Percentiles rank a stretch among this genome's conserved stretches.
Evolutionary conservation across 2,888 invertebrate species (phyloP).

Genomic region (Masnerella sp.): DNA sequence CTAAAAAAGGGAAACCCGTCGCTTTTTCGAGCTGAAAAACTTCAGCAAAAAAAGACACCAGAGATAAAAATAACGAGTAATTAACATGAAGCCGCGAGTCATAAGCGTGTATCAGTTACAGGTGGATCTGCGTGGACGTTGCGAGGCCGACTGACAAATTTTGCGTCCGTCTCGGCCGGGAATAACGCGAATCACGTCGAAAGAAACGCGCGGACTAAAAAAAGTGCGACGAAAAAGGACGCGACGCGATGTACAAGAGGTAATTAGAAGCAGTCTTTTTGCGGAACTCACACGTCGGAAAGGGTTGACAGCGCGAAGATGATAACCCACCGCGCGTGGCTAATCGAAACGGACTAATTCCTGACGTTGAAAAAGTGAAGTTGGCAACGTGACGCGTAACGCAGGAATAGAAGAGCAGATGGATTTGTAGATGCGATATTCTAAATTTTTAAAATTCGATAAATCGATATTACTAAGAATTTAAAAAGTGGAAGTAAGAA

Average conservation of each 20-base stretch:
- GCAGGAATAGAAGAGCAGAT: slow-evolving; percentile 34
- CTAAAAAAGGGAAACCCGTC: not conserved
- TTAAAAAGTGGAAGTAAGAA: too few relatives aligned
- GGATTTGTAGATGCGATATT: too few relatives aligned
- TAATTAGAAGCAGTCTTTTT: slow-evolving; percentile 55
- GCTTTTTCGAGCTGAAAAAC: not conserved
- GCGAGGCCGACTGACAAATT: slow-evolving; percentile 29
- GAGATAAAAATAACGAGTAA: not conserved
- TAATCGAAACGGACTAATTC: slow-evolving; percentile 57
- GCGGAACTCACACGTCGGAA: slow-evolving; percentile 42
- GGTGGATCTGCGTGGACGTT: slow-evolving; percentile 22
- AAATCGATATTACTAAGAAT: too few relatives aligned
- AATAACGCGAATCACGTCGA: slow-evolving; percentile 34
- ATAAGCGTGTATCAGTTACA: slow-evolving; percentile 29
- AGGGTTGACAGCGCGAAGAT: slow-evolving; percentile 53
- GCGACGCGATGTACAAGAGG: slow-evolving; percentile 48
- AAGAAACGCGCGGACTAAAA: slow-evolving; percentile 28
- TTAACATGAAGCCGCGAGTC: not conserved
- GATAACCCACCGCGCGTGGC: slow-evolving; percentile 55
- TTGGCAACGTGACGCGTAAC: slow-evolving; percentile 48
- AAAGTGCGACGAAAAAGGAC: slow-evolving; percentile 24
- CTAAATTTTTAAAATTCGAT: too few relatives aligned
- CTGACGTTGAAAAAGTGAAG: slow-evolving; percentile 55
- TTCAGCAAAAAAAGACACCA: not conserved
- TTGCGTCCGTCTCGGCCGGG: slow-evolving; percentile 28